Evolutionary conservation across 2,888 invertebrate species (phyloP), one percentile per base, ranked within the genome.

Genomic region (Pristionchus maxplancki): DNA sequence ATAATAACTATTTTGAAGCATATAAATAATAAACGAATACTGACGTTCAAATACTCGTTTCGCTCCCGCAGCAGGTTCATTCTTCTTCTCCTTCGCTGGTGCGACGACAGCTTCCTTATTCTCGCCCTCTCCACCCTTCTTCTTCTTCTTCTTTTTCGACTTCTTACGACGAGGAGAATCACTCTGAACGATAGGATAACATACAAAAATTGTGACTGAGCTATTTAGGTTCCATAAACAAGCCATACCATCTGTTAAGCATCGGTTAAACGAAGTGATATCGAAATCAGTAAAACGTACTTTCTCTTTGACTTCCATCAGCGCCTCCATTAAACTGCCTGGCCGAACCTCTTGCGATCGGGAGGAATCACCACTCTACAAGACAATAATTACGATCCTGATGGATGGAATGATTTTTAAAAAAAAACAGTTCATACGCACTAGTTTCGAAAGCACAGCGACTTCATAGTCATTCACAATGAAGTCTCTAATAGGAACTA

Each of bases 321-420:
- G 78, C 17, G 78, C 78, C 24, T 78, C 78, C 44, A 78, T 44
- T n/a, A 78, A 40, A 44, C 44, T 78, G 78, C 78, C 78, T 28
- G 44, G 78, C 17, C 28, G 24, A 20, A 78, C n/a, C 28, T 78
- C 78, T 24, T n/a, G n/a, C 28, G 78, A 78, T 28, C 78, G 78
- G 37, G 71, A 4, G 20, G 71, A 71, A 34, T 71, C 71, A 3
- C 71, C 71, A 71, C 71, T 71, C 71, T 71, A 8, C 17, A 71
- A 71, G 9, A 17, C 17, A 4, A 24, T 20, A 24, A 58, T 24
- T 58, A 9, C 15, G 0, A 50, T 1, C 15, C 20, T 20, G 20
- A 8, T 20, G 17, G 50, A 1, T 17, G 15, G 4, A 50, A 17
- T 20, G n/a, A n/a, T n/a, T 50, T 50, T 50, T 4, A 17, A 50